Percentiles rank a stretch among this genome's conserved stretches.
Conservation (phyloP, 2,888 invertebrate species). For the Tortrix viridana region DNA sequence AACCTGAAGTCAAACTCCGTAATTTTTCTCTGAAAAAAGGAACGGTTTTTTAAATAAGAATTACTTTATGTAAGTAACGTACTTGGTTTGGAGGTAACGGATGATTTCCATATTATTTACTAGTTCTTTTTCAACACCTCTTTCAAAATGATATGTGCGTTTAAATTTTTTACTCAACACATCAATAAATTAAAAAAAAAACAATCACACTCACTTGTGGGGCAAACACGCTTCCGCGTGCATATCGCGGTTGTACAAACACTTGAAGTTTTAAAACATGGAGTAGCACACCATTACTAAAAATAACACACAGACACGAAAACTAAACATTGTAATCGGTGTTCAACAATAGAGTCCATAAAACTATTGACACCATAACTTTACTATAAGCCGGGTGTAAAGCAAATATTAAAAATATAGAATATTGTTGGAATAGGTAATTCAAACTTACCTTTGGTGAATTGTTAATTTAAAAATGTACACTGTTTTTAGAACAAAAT, state of each 20-base stretch:
- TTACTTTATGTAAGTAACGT: no score
- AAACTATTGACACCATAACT: constrained; percentile 35
- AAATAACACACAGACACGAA: constrained; percentile 46
- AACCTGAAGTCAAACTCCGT: no score
- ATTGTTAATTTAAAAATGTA: no score
- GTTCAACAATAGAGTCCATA: constrained; percentile 40
- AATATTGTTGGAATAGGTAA: constrained; percentile 5
- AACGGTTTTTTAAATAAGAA: no score
- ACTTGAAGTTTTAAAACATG: constrained; percentile 39
- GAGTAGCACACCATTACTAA: constrained; percentile 45
- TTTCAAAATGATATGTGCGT: background rate
- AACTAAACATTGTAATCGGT: constrained; percentile 48
- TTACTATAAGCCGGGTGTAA: constrained; percentile 29
- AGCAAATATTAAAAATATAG: constrained; percentile 18
- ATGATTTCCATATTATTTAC: no score
- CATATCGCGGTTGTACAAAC: constrained; percentile 37
- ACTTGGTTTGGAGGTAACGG: no score
- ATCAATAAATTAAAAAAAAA: constrained; percentile 6
- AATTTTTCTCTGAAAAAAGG: no score
- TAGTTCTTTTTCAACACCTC: no score
- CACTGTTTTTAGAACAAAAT: no score
- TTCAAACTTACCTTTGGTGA: no score
- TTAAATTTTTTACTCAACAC: constrained; percentile 4
- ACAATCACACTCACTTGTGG: constrained; percentile 17
- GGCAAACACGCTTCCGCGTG: constrained; percentile 29